Base-by-base conservation (phyloP, 2,113 vertebrate species). In the Ctenomys sociabilis region DNA sequence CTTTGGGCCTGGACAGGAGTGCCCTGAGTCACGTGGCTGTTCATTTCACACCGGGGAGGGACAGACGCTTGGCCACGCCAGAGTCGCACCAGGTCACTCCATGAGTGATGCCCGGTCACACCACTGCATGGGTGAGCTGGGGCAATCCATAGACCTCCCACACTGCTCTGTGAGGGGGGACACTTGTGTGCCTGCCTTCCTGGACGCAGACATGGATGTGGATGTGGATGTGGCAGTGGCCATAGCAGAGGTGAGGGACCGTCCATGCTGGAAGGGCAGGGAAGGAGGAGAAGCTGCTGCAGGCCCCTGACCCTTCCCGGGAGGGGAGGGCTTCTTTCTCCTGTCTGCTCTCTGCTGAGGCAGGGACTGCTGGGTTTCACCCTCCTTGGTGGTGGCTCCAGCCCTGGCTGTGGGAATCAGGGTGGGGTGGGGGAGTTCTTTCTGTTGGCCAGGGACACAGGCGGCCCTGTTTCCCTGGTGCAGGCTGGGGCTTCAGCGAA, bases 391-490 rank as follows among this genome's bases (percentile, higher is more conserved):
- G 1, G 0, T 4, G 57, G 30, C 30, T 84, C 30, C 28, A 24
- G 26, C 16, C 32, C 8, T 37, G 61, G 24, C 7, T n/a, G n/a
- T 81, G 57, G 30, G 19, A 40, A 14, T 26, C 24, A 9, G 52
- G 37, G 52, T 22, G 43, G 0, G 61, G 1, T 49, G 49, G 49
- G 57, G 57, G 4, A 6, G 21, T 22, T 87, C 26, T 22, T 63
- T 26, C 49, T 66, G 16, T 54, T 70, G 19, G 14, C 17, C 11
- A 26, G 17, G n/a, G 8, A 32, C 14, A 3, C 26, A 32, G 26
- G 54, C 7, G 2, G 24, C 26, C 59, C n/a, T 16, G 24, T 37
- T 35, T 3, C 17, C 64, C 37, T 9, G 8, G 0, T 0, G 22
- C 11, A 2, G 0, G 57, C 43, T 11, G 61, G 43, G 14, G 45